Base-by-base conservation (phyloP, 2,113 vertebrate species). In the Laterallus jamaicensis region DNA sequence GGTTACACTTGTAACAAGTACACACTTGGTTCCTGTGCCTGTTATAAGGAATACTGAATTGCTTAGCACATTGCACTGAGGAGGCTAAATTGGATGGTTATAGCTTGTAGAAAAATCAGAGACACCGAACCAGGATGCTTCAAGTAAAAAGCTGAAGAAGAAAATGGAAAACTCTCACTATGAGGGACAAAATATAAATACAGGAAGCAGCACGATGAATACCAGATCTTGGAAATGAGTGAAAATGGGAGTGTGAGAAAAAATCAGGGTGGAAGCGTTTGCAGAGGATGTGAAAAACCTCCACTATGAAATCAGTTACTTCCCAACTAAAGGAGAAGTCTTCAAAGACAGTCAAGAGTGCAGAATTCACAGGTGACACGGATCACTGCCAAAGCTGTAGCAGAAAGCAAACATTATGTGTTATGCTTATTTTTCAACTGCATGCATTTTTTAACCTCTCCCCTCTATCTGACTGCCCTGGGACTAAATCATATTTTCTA, bases 301-400 rank as follows among this genome's bases (percentile, higher is more conserved):
- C 49, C 42, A 17, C 49, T 89, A 50, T 59, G 68, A 94, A 91
- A 84, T 81, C 74, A 95, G 58, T 90, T 93, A 59, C 82, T 86
- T 89, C 55, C 24, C 42, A 85, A 26, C 29, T 77, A 66, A 81
- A 80, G 73, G 52, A 64, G 42, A 77, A 64, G 10, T 25, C 25
- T 28, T 95, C 67, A 68, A 92, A 92, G 49, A 50, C 31, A 87
- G 60, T 28, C 62, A 58, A 29, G 56, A 92, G 32, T 49, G 55
- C 31, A 78, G 68, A 80, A 81, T 21, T 88, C 68, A 81, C 59
- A 54, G 60, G 37, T 3, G 24, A 26, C 44, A 66, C 18, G 64
- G 60, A 44, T 77, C 69, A 58, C 63, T 74, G 42, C 49, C 64
- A 79, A 95, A 95, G 70, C 42, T 86, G 62, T n/a, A 78, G 56